A percentile compares a stretch with the other conserved stretches of the same genome.
Evolutionary conservation across 2,113 vertebrate species (phyloP).

Genomic region (Spermophilus dauricus): DNA sequence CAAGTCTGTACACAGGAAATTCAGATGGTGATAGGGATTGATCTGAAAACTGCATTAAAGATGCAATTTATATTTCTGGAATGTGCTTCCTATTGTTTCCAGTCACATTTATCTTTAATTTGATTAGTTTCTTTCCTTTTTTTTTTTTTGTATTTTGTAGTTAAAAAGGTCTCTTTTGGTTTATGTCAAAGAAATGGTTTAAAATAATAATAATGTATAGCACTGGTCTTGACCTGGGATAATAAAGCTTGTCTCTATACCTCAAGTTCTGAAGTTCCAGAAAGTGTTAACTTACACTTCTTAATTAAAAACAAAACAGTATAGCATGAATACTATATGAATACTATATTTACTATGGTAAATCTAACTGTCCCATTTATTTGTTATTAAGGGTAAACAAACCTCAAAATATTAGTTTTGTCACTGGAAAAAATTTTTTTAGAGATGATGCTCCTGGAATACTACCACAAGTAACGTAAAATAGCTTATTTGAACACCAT

Average conservation of each 20-base stretch:
- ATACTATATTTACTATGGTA: too few relatives aligned
- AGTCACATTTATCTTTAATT: not conserved
- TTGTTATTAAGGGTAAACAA: not conserved
- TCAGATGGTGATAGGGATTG: not conserved
- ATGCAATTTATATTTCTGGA: not conserved
- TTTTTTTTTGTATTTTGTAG: not conserved
- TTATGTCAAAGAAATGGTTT: constrained; percentile 22
- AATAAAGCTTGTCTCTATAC: not conserved
- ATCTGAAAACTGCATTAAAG: not conserved
- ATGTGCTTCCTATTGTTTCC: not conserved
- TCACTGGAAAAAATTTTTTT: not conserved
- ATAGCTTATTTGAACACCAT: not conserved
- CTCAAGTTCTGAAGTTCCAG: not conserved
- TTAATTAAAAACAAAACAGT: not conserved
- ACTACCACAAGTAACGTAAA: not conserved
- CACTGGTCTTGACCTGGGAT: not conserved
- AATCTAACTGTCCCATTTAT: not conserved
- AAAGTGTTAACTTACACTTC: not conserved
- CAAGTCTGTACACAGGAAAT: not conserved
- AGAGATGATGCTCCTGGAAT: not conserved
- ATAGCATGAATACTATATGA: not conserved
- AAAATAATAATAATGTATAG: not conserved
- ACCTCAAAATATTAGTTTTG: constrained; percentile 16
- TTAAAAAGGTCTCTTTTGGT: not conserved
- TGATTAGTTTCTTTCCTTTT: not conserved